phyloP scores from a whole-genome alignment of 2,888 invertebrate species.

The Aelia acuminata region DNA sequence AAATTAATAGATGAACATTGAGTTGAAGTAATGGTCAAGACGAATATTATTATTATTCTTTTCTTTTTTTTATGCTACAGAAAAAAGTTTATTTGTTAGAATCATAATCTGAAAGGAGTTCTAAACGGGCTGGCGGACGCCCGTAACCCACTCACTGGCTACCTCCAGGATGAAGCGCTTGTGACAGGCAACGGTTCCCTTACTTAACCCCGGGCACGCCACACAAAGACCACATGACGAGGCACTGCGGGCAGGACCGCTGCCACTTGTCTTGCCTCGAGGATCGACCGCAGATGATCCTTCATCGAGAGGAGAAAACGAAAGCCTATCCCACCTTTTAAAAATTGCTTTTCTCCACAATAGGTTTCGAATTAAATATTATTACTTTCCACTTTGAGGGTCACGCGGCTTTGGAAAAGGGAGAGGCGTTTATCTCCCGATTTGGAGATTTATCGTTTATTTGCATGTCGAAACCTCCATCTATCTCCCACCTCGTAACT shows the following conservation, averaged over 20 bases:
- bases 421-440: not conserved
- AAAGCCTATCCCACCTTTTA: not conserved
- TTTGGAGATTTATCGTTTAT: not conserved
- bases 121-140: too few relatives aligned
- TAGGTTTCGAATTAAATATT: not conserved
- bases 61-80: too few relatives aligned
- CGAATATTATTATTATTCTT: too few relatives aligned
- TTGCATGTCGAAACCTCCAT: not conserved
- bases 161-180: not conserved
- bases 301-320: constrained; percentile 14
- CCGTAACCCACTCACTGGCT: not conserved
- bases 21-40: too few relatives aligned
- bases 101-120: too few relatives aligned
- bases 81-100: too few relatives aligned
- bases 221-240: not conserved
- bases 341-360: not conserved
- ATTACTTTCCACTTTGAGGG: constrained; percentile 16
- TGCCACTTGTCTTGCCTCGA: not conserved
- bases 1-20: too few relatives aligned
- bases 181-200: not conserved
- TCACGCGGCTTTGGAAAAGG: not conserved
- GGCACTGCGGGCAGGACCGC: not conserved
- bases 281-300: not conserved
- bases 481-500: not conserved
- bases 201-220: not conserved